Evolutionary conservation across 2,888 invertebrate genomes (phyloP).

Genomic region (Agrenia bidenticulata): DNA sequence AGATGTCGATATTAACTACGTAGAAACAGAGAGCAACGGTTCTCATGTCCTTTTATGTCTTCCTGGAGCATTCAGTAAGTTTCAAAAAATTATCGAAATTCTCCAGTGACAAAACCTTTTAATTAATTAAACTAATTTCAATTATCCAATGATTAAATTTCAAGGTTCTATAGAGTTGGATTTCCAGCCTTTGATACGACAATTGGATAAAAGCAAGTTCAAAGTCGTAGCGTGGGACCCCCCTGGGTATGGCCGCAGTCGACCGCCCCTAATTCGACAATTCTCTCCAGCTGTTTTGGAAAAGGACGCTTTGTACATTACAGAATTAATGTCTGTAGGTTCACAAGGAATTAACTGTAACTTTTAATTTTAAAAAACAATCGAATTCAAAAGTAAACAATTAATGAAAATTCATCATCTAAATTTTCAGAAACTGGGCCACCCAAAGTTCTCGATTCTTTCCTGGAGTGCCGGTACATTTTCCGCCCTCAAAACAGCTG

Average conservation of each 20-base stretch:
- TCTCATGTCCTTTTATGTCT: conserved; percentile 21
- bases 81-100: neutral
- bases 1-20: conserved; percentile 24
- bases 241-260: conserved; percentile 57
- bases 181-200: conserved; percentile 51
- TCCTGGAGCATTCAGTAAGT: conserved; percentile 28
- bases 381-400: conserved; percentile 74
- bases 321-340: conserved; percentile 73
- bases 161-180: conserved; percentile 32
- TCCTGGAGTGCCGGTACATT: no score
- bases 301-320: conserved; percentile 71
- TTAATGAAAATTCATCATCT: conserved; percentile 54
- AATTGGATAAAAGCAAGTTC: conserved; percentile 64
- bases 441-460: no score
- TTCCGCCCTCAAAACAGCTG: no score
- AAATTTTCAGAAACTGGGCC: no score
- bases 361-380: conserved; percentile 72
- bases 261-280: conserved; percentile 59
- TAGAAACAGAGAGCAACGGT: conserved; percentile 15
- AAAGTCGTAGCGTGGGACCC: conserved; percentile 73
- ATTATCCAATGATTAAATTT: neutral
- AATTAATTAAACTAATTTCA: neutral
- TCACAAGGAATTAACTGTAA: conserved; percentile 50
- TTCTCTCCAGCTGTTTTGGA: conserved; percentile 69
- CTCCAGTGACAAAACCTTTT: neutral